Percentiles rank a stretch among this genome's conserved stretches.
These are phyloP conservation scores for Ochropleura leucogaster DNA, from an alignment of 2,888 invertebrate species.

Conservation along the genomic window DNA sequence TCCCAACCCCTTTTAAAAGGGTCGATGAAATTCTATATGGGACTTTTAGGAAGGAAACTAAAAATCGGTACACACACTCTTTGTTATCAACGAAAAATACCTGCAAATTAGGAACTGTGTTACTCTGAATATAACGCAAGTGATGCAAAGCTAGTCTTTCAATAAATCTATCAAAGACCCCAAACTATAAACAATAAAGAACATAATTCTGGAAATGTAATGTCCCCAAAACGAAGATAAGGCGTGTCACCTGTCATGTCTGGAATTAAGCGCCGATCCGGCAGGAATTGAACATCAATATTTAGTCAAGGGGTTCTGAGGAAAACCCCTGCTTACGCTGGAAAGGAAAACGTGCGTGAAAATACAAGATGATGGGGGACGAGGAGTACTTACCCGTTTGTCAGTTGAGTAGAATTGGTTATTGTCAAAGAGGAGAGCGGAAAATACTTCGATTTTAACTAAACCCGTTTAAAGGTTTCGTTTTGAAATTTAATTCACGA, in stretches of 20 bases:
- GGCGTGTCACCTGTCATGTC: conserved; percentile 29
- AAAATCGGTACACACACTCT: too few relatives aligned
- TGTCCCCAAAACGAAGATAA: conserved; percentile 10
- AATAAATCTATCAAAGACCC: conserved; percentile 1
- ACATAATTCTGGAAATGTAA: conserved; percentile 15
- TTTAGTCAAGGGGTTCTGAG: conserved; percentile 11
- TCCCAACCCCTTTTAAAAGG: too few relatives aligned
- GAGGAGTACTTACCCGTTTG: neutral
- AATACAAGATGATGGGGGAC: conserved; percentile 13
- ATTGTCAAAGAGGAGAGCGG: neutral
- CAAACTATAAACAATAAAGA: neutral
- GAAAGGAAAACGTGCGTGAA: conserved; percentile 27
- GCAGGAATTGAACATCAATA: conserved; percentile 25
- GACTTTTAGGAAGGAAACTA: too few relatives aligned
- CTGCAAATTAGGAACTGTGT: too few relatives aligned
- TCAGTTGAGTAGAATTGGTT: neutral
- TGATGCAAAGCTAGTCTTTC: too few relatives aligned
- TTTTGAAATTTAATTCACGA: too few relatives aligned
- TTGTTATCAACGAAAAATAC: too few relatives aligned
- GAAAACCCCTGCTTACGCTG: conserved; percentile 7
- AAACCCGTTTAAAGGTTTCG: neutral
- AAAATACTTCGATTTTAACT: conserved; percentile 1
- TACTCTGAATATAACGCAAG: too few relatives aligned
- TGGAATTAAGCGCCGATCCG: conserved; percentile 28
- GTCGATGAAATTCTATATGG: too few relatives aligned